Base-by-base conservation (phyloP, 2,113 vertebrate species). In the Aplodontia rufa region DNA sequence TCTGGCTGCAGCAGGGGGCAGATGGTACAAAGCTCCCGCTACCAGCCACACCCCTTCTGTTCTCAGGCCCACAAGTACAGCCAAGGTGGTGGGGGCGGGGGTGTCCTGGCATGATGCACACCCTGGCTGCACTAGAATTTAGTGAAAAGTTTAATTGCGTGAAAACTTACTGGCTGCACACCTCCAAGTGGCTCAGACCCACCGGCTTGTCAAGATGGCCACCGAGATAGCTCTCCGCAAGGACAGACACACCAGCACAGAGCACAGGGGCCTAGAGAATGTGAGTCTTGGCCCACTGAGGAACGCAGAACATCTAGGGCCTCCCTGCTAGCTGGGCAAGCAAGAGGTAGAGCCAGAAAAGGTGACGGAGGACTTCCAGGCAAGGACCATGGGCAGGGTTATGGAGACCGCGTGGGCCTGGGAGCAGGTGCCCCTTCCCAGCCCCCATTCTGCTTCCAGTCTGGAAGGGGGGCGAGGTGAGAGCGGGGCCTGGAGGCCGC, bases 101-200 rank as follows among this genome's bases (percentile, higher is more conserved):
- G n/a, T n/a, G n/a, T n/a, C n/a, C n/a, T n/a, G 17, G 32, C 26
- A 0, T 3, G 37, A 20, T 0, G 32, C 26, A 26, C 28, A 37
- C 10, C 51, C 4, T 22, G 1, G 0, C 1, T 8, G 40, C 1
- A 0, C 37, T 24, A 3, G 5, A 7, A 11, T 19, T 19, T 26
- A 58, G 60, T 28, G 35, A 45, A 66, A 45, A 30, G 19, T 8
- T 2, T 16, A 64, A 40, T 16, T 11, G 0, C 12, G 35, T 22
- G 60, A 9, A 32, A 62, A 81, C 42, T 35, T n/a, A 55, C 45
- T 24, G 24, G 42, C 30, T 6, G 26, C 66, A 26, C 2, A 9
- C 12, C 14, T 53, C 10, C 26, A 0, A 32, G 47, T 13, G 47
- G 49, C 28, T 47, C 22, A 24, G 78, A 45, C 51, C 32, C 62